phyloP scores from a whole-genome alignment of 2,888 invertebrate genomes.

The Melanotus villosus region DNA sequence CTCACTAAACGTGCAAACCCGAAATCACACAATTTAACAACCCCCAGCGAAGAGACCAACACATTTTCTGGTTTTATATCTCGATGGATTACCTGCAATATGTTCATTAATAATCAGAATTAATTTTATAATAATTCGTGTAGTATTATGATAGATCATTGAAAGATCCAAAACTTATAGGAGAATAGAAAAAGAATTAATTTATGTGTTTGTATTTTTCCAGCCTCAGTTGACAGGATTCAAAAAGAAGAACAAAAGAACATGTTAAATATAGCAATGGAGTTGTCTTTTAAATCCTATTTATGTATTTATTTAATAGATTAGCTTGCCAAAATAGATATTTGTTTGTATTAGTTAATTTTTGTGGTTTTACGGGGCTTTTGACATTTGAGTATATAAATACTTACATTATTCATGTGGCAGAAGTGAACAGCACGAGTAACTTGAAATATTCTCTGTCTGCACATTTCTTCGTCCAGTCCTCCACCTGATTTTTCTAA shows the following conservation, averaged over 20 bases:
- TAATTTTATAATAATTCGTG: background rate
- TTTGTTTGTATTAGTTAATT: too few species aligned
- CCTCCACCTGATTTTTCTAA: conserved; percentile 81
- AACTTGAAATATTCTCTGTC: conserved; percentile 86
- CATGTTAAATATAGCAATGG: too few species aligned
- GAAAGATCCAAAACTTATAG: too few species aligned
- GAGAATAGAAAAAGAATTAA: too few species aligned
- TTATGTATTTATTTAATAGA: background rate
- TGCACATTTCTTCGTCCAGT: conserved; percentile 80
- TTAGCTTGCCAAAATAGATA: background rate
- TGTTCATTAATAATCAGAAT: background rate
- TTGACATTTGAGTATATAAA: background rate
- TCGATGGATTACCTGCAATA: conserved; percentile 83
- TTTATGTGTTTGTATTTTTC: too few species aligned
- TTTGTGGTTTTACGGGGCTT: too few species aligned
- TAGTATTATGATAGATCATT: too few species aligned
- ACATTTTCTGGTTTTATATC: conserved; percentile 94
- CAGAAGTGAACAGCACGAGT: conserved; percentile 87
- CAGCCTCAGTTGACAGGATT: too few species aligned
- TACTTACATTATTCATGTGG: conserved; percentile 83
- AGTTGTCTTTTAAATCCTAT: background rate
- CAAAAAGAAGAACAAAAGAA: too few species aligned
- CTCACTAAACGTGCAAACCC: conserved; percentile 87
- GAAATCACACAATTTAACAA: conserved; percentile 92
- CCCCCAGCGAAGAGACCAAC: conserved; percentile 82